phyloP scores from a whole-genome alignment of 2,113 vertebrate species.

The Odontesthes bonariensis region DNA sequence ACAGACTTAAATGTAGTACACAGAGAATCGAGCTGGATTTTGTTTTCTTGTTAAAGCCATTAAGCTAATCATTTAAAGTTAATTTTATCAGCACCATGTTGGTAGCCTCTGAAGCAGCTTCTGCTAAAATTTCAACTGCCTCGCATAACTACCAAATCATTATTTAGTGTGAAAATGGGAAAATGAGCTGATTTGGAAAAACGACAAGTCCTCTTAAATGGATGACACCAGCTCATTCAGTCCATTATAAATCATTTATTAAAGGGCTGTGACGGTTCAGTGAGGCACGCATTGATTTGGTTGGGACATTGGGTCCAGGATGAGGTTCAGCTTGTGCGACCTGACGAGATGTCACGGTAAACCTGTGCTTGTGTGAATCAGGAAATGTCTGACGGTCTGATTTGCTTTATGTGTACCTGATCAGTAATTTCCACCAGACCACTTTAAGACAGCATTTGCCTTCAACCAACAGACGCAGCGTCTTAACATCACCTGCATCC shows the following conservation, averaged over 20 bases:
- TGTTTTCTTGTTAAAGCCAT: neutral
- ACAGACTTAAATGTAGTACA: neutral
- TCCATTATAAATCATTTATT: neutral
- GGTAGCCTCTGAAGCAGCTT: conserved; percentile 15
- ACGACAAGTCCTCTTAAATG: no score
- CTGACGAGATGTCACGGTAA: neutral
- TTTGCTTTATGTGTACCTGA: neutral
- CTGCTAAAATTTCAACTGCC: neutral
- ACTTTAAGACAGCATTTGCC: neutral
- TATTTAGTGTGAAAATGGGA: neutral
- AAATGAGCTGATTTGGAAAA: neutral
- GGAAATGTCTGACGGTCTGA: neutral
- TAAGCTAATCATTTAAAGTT: neutral
- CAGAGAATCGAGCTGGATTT: neutral
- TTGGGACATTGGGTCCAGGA: neutral
- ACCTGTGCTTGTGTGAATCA: neutral
- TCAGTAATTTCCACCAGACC: neutral
- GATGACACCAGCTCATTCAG: neutral
- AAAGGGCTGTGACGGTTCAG: neutral
- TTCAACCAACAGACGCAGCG: neutral
- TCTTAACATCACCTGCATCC: conserved; percentile 9
- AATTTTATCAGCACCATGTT: neutral
- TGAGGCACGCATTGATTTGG: neutral
- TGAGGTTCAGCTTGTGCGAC: neutral
- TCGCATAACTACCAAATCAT: conserved; percentile 1